phyloP scores from a whole-genome alignment of 2,113 vertebrate species.

The cattle (Bos taurus) region ARS-UCD2.0 NC_037328.1:137629501-137630000 shows the following conservation, averaged over 20 bases:
- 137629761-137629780: neutral
- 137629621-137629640: neutral
- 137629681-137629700: neutral
- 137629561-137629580: neutral
- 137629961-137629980: neutral
- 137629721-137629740: neutral
- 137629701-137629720: neutral
- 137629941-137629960: neutral
- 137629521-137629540: neutral
- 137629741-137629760: neutral
- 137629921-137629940: neutral
- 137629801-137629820: neutral
- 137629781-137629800: neutral
- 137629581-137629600: neutral
- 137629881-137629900: neutral
- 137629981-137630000: neutral
- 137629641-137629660: neutral
- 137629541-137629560: rapidly evolving
- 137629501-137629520: neutral
- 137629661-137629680: neutral
- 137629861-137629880: neutral
- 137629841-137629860: neutral
- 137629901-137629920: neutral
- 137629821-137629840: neutral
- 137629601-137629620: neutral